These are phyloP conservation scores for Harmothoe impar DNA, from an alignment of 2,888 invertebrate genomes.

Conservation along the genomic window DNA sequence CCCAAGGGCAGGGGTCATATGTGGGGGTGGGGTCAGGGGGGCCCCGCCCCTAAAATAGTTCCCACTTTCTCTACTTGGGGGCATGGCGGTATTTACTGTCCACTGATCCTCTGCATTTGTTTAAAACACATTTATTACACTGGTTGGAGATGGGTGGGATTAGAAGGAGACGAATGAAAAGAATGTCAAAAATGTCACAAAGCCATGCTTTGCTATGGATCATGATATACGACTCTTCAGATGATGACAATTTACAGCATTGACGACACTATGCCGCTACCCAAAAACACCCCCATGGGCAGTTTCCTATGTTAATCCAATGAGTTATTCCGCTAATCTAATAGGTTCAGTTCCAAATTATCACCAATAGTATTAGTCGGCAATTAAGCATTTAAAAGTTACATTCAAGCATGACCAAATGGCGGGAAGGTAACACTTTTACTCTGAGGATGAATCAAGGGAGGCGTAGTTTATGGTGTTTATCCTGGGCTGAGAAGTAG, in stretches of 20 bases:
- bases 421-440: background rate
- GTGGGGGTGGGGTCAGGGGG: conserved; percentile 13
- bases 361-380: background rate
- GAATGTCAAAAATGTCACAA: too few species aligned
- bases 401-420: background rate
- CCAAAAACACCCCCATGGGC: too few species aligned
- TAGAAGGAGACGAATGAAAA: too few species aligned
- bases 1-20: conserved; percentile 4
- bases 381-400: background rate
- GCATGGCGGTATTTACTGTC: background rate
- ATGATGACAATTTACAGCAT: too few species aligned
- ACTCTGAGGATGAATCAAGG: background rate
- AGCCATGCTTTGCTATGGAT: too few species aligned
- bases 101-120: too few species aligned
- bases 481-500: background rate
- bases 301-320: background rate
- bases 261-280: too few species aligned
- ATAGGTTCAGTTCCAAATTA: background rate
- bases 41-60: conserved; percentile 1
- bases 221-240: too few species aligned
- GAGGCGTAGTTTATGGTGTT: background rate
- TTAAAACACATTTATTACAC: too few species aligned
- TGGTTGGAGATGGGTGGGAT: too few species aligned
- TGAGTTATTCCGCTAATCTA: background rate
- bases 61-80: conserved; percentile 38